Base-by-base conservation (phyloP, 2,797 vertebrate genomes). In the Enteromius paludinosus region DNA sequence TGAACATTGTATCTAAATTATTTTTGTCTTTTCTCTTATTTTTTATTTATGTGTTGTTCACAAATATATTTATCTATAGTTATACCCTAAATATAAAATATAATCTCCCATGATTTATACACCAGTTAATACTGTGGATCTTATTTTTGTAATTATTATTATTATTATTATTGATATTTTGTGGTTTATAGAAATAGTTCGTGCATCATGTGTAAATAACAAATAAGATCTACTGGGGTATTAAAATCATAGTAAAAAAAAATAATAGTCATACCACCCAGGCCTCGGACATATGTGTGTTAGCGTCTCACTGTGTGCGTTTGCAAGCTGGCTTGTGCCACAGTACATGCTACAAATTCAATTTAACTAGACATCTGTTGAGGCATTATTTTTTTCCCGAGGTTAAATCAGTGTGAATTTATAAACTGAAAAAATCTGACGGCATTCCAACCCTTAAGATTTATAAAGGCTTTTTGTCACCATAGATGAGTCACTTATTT, bases 381-480 rank as follows among this genome's bases (percentile, higher is more conserved):
- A 20, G 38, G 6, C 52, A n/a, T 23, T 28, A 2, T 62, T 64
- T 18, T 61, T 74, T 49, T 38, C 10, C 3, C 6, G 0, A 23
- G 35, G 28, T 23, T 68, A 30, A 59, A 79, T 70, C 52, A 33
- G n/a, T 43, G 38, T 43, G 35, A 70, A 59, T 79, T 43, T 59
- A 59, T 41, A n/a, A 59, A 70, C 25, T 15, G 33, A 56, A 79
- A 79, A 43, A 28, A 65, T 59, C 15, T 41, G 64, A 18, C 7
- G 10, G 10, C 49, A 56, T 28, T 70, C 35, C 65, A 69, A 28
- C 25, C 23, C 11, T 1, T 43, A 0, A 17, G 38, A 61, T 17
- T 79, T 79, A 7, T 43, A 61, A 69, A 79, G 18, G 65, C 78
- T 69, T 59, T 68, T 79, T 79, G 78, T 79, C 78, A 59, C 33